Evolutionary conservation across 2,797 vertebrate genomes (phyloP).

Genomic region (Lepus townsendii): DNA sequence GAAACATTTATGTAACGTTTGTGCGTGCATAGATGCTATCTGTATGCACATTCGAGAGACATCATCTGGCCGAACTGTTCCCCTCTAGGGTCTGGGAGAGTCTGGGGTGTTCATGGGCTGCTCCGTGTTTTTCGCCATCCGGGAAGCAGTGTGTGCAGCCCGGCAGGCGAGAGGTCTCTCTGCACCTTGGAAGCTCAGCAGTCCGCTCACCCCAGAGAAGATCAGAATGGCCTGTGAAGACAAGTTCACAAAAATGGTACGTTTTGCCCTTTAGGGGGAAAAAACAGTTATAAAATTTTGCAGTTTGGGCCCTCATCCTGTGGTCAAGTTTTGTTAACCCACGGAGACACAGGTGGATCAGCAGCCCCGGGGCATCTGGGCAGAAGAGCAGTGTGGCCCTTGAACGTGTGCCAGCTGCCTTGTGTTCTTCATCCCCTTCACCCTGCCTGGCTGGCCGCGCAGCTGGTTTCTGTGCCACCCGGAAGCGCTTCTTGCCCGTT

Average conservation of each 20-base stretch:
- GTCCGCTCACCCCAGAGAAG: slow-evolving; percentile 91
- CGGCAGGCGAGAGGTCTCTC: slow-evolving; percentile 87
- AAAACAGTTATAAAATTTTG: background rate
- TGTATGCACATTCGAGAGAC: background rate
- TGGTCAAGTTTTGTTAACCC: background rate
- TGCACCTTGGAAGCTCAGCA: slow-evolving; percentile 87
- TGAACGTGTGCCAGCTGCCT: background rate
- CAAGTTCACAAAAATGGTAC: slow-evolving; percentile 91
- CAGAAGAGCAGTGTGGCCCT: background rate
- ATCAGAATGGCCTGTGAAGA: slow-evolving; percentile 91
- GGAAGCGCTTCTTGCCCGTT: background rate
- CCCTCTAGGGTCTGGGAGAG: slow-evolving; percentile 91
- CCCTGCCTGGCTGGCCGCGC: background rate
- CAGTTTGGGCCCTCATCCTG: background rate
- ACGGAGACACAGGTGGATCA: background rate
- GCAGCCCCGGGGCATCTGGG: too few species aligned
- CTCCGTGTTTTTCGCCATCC: slow-evolving; percentile 92
- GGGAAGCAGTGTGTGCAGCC: slow-evolving; percentile 88
- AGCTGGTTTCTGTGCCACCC: background rate
- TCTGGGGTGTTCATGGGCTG: slow-evolving; percentile 91
- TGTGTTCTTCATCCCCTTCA: background rate
- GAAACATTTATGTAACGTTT: background rate
- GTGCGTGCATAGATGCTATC: background rate
- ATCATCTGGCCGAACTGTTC: background rate
- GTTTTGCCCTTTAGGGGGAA: background rate